Conservation (phyloP, 2,888 invertebrate species). For the Rhorus exstirpatorius region DNA sequence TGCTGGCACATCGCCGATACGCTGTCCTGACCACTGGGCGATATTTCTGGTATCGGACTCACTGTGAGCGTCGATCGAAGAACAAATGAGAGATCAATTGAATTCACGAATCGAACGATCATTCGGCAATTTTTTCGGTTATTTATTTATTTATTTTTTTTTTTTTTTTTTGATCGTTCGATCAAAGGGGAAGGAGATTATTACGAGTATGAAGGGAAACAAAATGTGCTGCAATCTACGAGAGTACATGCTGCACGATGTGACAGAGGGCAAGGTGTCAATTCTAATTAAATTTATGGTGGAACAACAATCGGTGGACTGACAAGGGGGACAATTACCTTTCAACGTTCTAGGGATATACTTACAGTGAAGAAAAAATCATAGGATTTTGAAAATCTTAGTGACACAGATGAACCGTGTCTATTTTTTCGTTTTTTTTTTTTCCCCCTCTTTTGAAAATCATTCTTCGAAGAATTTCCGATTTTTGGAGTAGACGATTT, state of each 20-base stretch:
- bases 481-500: not conserved
- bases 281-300: constrained; percentile 32
- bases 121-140: no score
- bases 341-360: not conserved
- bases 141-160: not conserved
- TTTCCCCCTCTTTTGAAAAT: not conserved
- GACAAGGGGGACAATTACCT: not conserved
- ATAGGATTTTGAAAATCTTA: not conserved
- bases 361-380: not conserved
- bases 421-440: constrained; percentile 5
- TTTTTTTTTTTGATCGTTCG: not conserved
- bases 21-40: constrained; percentile 90
- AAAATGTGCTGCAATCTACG: constrained; percentile 71
- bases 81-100: constrained; percentile 25
- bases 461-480: no score
- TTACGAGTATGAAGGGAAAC: constrained; percentile 11
- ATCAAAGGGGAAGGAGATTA: not conserved
- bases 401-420: not conserved
- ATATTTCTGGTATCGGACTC: constrained; percentile 92
- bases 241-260: constrained; percentile 71
- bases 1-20: constrained; percentile 94
- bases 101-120: no score
- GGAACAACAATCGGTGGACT: not conserved
- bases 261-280: constrained; percentile 35
- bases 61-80: constrained; percentile 85